phyloP scores from a whole-genome alignment of 2,888 invertebrate genomes.

The Erannis defoliaria region DNA sequence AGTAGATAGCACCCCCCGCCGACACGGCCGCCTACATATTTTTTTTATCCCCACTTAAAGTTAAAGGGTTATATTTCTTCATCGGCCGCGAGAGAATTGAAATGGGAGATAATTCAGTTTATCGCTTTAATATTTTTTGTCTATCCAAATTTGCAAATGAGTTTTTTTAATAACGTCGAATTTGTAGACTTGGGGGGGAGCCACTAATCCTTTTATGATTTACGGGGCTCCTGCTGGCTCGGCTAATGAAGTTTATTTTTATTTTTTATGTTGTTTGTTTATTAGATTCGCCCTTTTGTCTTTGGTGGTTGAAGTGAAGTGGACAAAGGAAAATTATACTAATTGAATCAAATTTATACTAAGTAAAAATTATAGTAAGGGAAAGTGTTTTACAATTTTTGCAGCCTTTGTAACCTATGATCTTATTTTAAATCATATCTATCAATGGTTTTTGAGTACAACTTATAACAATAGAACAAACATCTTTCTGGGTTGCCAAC shows the following conservation, averaged over 20 bases:
- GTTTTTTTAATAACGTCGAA: conserved; percentile 85
- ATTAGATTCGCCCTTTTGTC: conserved; percentile 57
- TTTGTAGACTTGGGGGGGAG: conserved; percentile 68
- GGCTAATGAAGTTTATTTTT: conserved; percentile 62
- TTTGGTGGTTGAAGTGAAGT: conserved; percentile 22
- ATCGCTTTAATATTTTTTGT: conserved; percentile 83
- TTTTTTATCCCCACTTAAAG: conserved; percentile 44
- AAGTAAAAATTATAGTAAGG: too few relatives aligned
- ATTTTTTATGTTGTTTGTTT: conserved; percentile 57
- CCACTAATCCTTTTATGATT: conserved; percentile 78
- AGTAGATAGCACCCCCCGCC: conserved; percentile 33
- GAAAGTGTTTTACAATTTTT: too few relatives aligned
- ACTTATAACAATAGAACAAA: too few relatives aligned
- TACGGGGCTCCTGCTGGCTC: conserved; percentile 59
- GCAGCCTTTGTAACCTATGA: too few relatives aligned
- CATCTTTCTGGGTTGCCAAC: too few relatives aligned
- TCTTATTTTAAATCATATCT: too few relatives aligned
- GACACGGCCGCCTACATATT: conserved; percentile 28
- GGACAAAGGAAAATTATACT: too few relatives aligned
- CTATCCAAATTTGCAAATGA: conserved; percentile 85
- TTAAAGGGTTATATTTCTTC: conserved; percentile 54
- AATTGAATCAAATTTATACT: too few relatives aligned
- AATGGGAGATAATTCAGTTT: conserved; percentile 78
- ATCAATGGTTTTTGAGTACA: too few relatives aligned
- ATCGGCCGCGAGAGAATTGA: conserved; percentile 63